phyloP scores from a whole-genome alignment of 2,797 vertebrate species.

The Aldrovandia affinis region DNA sequence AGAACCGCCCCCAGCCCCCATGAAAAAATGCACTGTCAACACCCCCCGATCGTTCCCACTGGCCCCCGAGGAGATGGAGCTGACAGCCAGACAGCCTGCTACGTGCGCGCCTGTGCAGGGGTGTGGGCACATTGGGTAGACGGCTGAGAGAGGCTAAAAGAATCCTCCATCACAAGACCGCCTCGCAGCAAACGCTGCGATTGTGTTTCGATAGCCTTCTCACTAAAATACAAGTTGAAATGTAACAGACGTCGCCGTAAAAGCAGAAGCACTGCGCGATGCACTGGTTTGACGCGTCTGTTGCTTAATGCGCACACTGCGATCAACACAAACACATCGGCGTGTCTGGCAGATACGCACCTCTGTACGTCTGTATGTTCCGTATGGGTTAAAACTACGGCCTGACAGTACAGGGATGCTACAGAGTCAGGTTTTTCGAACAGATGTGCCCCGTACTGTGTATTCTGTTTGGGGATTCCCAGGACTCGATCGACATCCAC shows the following conservation, averaged over 20 bases:
- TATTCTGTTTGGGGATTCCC: not conserved
- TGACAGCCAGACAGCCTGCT: slow-evolving; percentile 38
- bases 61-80: slow-evolving; percentile 6
- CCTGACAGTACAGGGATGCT: not conserved
- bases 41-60: not conserved
- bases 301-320: not conserved
- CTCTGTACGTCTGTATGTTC: not conserved
- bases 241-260: not conserved
- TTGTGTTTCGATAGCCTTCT: not conserved
- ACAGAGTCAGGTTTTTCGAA: too few species aligned
- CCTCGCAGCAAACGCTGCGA: not conserved
- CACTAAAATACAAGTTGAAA: not conserved
- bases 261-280: not conserved
- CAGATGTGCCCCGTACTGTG: not conserved
- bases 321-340: not conserved
- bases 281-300: not conserved
- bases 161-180: slow-evolving; percentile 14
- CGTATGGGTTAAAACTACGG: not conserved
- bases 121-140: slow-evolving; percentile 11
- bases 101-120: slow-evolving; percentile 9
- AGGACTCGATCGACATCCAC: too few species aligned
- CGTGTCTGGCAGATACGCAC: not conserved
- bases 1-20: not conserved
- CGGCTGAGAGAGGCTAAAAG: not conserved
- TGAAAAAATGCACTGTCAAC: slow-evolving; percentile 39